A percentile compares a stretch with the other conserved stretches of the same genome.
phyloP scores from a whole-genome alignment of 2,797 vertebrate species.

The Stomatorhinus walkeri region DNA sequence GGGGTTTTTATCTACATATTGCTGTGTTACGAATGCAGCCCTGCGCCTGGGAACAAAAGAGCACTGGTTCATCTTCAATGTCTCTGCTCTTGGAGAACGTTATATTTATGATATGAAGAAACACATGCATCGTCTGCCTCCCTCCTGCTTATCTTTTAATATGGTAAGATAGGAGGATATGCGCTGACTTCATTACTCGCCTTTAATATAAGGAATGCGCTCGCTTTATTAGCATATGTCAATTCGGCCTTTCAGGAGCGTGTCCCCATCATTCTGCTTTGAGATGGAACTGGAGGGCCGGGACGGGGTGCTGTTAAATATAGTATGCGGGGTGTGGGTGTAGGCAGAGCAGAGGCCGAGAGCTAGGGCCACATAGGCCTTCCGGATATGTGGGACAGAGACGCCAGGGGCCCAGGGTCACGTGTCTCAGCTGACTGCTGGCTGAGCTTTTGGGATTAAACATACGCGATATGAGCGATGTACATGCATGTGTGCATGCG shows the following conservation, averaged over 20 bases:
- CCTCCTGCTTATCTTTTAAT: slow-evolving; percentile 13
- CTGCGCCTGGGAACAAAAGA: background rate
- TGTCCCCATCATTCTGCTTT: background rate
- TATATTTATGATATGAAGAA: background rate
- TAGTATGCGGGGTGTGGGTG: background rate
- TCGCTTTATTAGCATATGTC: background rate
- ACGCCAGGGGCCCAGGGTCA: background rate
- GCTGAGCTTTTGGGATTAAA: background rate
- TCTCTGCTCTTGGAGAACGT: background rate
- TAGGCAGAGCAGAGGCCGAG: background rate
- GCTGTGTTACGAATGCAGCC: background rate
- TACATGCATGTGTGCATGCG: background rate
- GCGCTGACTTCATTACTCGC: background rate
- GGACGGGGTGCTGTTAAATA: background rate
- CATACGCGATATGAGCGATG: background rate
- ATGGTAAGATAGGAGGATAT: background rate
- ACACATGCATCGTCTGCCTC: background rate
- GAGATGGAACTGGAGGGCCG: background rate
- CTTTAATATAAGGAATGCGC: background rate
- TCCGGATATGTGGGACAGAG: background rate
- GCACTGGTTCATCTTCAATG: background rate
- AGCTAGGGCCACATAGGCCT: background rate
- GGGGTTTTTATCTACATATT: slow-evolving; percentile 13
- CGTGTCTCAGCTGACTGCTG: background rate
- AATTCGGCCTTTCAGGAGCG: background rate